Evolutionary conservation across 2,797 vertebrate genomes (phyloP).

Genomic region (Enteromius radiatus): DNA sequence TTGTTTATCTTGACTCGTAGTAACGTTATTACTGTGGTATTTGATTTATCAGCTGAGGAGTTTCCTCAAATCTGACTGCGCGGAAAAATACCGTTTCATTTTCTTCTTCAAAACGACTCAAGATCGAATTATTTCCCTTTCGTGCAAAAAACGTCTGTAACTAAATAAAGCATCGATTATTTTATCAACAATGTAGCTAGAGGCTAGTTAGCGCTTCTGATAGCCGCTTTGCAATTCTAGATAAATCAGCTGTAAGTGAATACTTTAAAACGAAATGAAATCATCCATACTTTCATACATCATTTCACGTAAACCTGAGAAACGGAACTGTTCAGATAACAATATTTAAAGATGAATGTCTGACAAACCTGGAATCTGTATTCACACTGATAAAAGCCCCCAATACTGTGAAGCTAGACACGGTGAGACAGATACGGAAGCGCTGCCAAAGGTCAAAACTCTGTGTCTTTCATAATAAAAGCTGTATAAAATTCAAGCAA

Average conservation of each 20-base stretch:
- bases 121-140: neutral
- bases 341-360: neutral
- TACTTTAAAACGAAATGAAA: too few species aligned
- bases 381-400: constrained; percentile 13
- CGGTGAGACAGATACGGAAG: neutral
- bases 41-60: neutral
- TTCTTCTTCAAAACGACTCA: too few species aligned
- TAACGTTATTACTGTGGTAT: neutral
- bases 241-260: neutral
- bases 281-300: neutral
- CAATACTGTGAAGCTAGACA: constrained; percentile 2
- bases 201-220: neutral
- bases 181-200: constrained; percentile 4
- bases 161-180: neutral
- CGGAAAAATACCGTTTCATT: neutral
- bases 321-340: neutral
- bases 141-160: neutral
- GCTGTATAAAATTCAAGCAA: neutral
- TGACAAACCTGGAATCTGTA: constrained; percentile 34
- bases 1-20: too few species aligned
- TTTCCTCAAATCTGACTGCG: neutral
- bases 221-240: neutral
- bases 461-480: neutral
- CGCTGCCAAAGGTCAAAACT: neutral
- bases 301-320: neutral